phyloP scores from a whole-genome alignment of 2,888 invertebrate genomes.

The Philereme transversata region DNA sequence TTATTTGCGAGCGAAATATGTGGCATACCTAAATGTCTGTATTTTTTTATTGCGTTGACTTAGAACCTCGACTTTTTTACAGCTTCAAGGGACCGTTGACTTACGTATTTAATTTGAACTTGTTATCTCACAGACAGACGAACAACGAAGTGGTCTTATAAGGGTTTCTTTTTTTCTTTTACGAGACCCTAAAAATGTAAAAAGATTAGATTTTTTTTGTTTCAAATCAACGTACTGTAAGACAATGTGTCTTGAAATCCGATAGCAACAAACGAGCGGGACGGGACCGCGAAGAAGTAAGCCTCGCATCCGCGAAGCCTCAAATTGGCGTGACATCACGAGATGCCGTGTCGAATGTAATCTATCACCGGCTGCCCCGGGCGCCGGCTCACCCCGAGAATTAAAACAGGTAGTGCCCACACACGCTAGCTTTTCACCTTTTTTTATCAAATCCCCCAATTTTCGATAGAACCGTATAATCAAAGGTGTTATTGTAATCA shows the following conservation, averaged over 20 bases:
- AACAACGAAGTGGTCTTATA: no score
- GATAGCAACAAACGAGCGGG: constrained; percentile 17
- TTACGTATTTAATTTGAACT: no score
- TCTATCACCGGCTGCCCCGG: constrained; percentile 78
- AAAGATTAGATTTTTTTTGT: no score
- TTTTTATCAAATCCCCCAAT: constrained; percentile 53
- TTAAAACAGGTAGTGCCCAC: constrained; percentile 76
- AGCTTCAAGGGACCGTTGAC: no score
- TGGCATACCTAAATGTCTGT: no score
- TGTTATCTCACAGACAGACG: no score
- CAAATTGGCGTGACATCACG: constrained; percentile 81
- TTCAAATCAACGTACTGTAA: not conserved
- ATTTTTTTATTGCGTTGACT: no score
- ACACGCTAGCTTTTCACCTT: constrained; percentile 59
- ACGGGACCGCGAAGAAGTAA: constrained; percentile 20
- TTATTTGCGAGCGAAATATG: no score
- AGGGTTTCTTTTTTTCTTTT: no score
- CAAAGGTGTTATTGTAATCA: constrained; percentile 55
- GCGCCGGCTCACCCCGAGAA: constrained; percentile 64
- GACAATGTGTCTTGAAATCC: constrained; percentile 3
- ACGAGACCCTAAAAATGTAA: no score
- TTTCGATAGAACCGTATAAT: constrained; percentile 61
- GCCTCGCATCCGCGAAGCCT: constrained; percentile 34
- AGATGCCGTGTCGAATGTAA: constrained; percentile 82
- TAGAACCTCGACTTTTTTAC: no score